A percentile compares a stretch with the other conserved stretches of the same genome.
Evolutionary conservation across 1,140 invertebrate species (phyloP).

Genomic region (Thaumetopoea pityocampa): DNA sequence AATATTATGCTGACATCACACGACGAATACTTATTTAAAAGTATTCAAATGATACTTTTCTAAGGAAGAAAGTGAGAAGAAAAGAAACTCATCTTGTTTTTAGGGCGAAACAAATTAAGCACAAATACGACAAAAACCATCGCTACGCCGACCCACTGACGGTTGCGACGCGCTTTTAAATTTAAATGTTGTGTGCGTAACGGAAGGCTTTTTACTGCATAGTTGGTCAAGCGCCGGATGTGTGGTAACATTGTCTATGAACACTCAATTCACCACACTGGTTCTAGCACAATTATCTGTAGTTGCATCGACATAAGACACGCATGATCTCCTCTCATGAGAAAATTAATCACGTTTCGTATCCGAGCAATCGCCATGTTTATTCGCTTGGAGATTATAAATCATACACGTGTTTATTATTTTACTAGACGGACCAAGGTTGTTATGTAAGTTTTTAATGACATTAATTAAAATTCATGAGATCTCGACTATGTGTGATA

Average conservation of each 20-base stretch:
- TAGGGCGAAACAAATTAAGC: constrained; percentile 51
- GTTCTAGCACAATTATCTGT: constrained; percentile 16
- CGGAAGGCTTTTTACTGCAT: constrained; percentile 56
- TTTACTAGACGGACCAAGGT: neutral
- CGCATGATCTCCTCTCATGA: constrained; percentile 21
- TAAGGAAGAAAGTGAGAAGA: constrained; percentile 14
- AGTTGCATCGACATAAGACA: constrained; percentile 16
- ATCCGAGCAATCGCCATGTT: constrained; percentile 18
- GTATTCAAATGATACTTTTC: constrained; percentile 6
- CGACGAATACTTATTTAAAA: constrained; percentile 5
- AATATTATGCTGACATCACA: too few species aligned
- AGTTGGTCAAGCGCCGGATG: constrained; percentile 56
- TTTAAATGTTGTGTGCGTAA: constrained; percentile 61
- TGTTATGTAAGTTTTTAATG: constrained; percentile 1
- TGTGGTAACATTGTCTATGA: constrained; percentile 35
- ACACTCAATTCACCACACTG: constrained; percentile 22
- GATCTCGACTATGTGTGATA: too few species aligned
- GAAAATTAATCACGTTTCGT: constrained; percentile 26
- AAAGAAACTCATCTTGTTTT: constrained; percentile 23
- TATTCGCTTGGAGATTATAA: constrained; percentile 8
- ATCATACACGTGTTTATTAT: neutral
- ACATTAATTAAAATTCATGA: constrained; percentile 21
- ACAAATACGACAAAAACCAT: constrained; percentile 58
- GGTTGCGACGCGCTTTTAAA: constrained; percentile 37
- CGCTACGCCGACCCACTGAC: constrained; percentile 11